Evolutionary conservation across 2,888 invertebrate genomes (phyloP).

Genomic region (Protula sp.): DNA sequence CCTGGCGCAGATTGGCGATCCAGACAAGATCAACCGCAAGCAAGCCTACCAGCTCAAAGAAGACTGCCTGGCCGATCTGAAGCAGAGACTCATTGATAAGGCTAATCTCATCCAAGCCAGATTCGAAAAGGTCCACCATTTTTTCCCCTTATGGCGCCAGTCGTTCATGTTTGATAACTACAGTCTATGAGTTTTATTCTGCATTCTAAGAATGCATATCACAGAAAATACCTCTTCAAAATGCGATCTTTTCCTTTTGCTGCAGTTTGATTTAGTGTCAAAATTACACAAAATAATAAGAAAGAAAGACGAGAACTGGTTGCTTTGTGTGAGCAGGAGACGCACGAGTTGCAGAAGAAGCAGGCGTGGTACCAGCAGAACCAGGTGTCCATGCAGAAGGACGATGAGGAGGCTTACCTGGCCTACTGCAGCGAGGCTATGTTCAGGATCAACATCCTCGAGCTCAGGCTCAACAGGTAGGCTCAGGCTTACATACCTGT

Average conservation of each 20-base stretch:
- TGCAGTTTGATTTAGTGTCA: no score
- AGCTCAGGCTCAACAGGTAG: conserved; percentile 51
- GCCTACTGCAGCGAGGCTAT: conserved; percentile 53
- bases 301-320: no score
- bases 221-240: no score
- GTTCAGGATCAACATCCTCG: conserved; percentile 53
- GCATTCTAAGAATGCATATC: no score
- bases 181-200: not conserved
- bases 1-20: conserved; percentile 50
- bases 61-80: conserved; percentile 51
- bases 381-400: conserved; percentile 53
- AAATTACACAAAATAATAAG: no score
- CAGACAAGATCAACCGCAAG: conserved; percentile 39
- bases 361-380: conserved; percentile 55
- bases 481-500: no score
- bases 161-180: not conserved
- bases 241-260: no score
- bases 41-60: conserved; percentile 49
- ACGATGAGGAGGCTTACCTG: conserved; percentile 54
- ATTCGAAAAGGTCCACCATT: conserved; percentile 55
- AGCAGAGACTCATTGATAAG: conserved; percentile 52
- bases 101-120: conserved; percentile 54
- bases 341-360: conserved; percentile 52
- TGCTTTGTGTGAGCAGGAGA: no score
- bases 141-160: no score